Base-by-base conservation (phyloP, 2,797 vertebrate genomes). In the Oryzias dopingdopingensis region DNA sequence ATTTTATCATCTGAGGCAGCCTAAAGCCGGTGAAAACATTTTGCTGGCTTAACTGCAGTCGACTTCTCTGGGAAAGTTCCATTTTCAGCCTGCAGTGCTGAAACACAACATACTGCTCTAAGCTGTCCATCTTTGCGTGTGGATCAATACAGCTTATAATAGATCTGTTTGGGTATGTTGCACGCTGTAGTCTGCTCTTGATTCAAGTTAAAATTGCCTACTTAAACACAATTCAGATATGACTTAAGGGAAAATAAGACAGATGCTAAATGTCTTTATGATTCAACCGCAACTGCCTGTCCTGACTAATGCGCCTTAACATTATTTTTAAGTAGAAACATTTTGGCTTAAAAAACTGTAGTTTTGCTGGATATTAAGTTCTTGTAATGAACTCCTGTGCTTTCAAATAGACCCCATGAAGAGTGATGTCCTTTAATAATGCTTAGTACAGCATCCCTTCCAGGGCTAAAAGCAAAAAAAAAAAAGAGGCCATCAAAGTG, bases 101-200 rank as follows among this genome's bases (percentile, higher is more conserved):
- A 79, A 82, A 77, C 67, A 70, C 65, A 54, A 50, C 70, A 64
- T 64, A 44, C 40, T 56, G 81, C 73, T 76, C 48, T 7, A 45
- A 74, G 75, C 76, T 78, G 82, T 79, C 78, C 64, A 62, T 82
- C 75, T 60, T 71, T 72, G 69, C 51, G 50, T 69, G 52, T 60
- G 62, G 76, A 86, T 87, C 87, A 71, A 85, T 87, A 76, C 22
- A 56, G 71, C 74, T 85, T 79, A 82, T 84, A 74, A 84, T 81
- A 85, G 82, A 86, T 82, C 59, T 81, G 70, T 82, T 84, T 83
- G 75, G 54, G 66, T 80, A 55, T 66, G 76, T 83, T 72, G 79
- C 62, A 74, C 62, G 59, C 61, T 42, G 70, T 65, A 70, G 65
- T 72, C 56, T 59, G 41, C 58, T 67, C 70, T 67, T 55, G 61